These are phyloP conservation scores for Drosophila ochracea DNA, from an alignment of 2,888 invertebrate species.

Conservation along the genomic window DNA sequence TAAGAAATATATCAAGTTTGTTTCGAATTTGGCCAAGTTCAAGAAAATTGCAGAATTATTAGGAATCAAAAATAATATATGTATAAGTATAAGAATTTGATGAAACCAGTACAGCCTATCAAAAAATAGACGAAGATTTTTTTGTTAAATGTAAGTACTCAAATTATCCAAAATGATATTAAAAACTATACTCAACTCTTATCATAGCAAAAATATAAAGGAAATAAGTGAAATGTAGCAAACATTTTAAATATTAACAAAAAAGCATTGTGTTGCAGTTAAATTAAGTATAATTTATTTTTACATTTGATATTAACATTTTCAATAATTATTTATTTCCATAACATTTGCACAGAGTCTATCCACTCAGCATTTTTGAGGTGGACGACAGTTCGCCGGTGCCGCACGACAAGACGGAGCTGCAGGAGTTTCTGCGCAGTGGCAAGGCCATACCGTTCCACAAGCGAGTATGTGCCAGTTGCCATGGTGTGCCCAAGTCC, in stretches of 20 bases:
- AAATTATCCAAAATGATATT: neutral
- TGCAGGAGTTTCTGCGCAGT: conserved; percentile 90
- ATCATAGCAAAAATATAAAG: neutral
- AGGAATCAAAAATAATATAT: neutral
- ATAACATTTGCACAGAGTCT: conserved; percentile 88
- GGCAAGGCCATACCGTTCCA: conserved; percentile 96
- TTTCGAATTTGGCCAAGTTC: neutral
- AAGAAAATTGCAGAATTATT: neutral
- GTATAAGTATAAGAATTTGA: neutral
- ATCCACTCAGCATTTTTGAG: conserved; percentile 95
- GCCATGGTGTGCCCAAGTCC: conserved; percentile 94
- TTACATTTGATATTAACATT: neutral
- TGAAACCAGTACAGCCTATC: neutral
- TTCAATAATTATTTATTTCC: neutral
- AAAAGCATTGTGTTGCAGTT: neutral
- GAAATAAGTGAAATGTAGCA: neutral
- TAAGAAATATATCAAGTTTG: neutral
- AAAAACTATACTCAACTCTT: neutral
- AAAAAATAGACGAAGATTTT: neutral
- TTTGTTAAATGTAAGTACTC: neutral
- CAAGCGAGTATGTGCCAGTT: conserved; percentile 94
- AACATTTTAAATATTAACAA: neutral
- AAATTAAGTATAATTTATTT: neutral
- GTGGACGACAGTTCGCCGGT: conserved; percentile 89
- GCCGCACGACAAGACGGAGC: conserved; percentile 91